Percentiles rank a stretch among this genome's conserved stretches.
Conservation (phyloP, 2,113 vertebrate species). For the Amazona vittata region DNA sequence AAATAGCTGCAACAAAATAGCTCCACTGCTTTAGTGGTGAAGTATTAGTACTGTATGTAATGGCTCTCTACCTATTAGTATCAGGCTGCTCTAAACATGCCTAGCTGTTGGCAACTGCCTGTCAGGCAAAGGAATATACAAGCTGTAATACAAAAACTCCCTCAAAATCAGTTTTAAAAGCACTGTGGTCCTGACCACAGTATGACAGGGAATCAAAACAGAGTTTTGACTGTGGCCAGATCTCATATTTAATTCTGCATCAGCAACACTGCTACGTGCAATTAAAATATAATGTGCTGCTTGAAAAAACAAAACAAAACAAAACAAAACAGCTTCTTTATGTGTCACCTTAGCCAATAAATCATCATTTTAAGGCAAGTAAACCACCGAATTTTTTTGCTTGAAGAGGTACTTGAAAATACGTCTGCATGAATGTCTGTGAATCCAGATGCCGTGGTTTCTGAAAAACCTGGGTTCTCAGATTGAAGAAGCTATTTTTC, state of each 20-base stretch:
- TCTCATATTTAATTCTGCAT: background rate
- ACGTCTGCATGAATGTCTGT: background rate
- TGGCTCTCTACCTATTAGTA: background rate
- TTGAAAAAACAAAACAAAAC: background rate
- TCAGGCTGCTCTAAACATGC: background rate
- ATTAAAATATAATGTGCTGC: background rate
- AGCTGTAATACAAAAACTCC: background rate
- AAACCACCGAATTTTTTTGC: background rate
- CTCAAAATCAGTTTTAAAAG: background rate
- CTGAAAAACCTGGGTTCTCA: background rate
- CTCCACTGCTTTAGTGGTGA: background rate
- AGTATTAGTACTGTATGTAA: background rate
- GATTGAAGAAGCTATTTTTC: background rate
- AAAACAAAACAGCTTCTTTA: background rate
- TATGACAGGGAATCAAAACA: background rate
- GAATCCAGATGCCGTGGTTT: background rate
- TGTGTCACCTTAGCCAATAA: background rate
- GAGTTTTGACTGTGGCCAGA: background rate
- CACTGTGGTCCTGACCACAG: background rate
- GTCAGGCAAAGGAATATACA: background rate
- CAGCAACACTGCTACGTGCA: background rate
- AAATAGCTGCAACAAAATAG: background rate
- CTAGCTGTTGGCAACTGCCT: background rate
- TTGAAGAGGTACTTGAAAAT: background rate
- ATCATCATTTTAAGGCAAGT: background rate